These are phyloP conservation scores for Tigriopus californicus DNA, from an alignment of 2,888 invertebrate species.

Conservation along the genomic window DNA sequence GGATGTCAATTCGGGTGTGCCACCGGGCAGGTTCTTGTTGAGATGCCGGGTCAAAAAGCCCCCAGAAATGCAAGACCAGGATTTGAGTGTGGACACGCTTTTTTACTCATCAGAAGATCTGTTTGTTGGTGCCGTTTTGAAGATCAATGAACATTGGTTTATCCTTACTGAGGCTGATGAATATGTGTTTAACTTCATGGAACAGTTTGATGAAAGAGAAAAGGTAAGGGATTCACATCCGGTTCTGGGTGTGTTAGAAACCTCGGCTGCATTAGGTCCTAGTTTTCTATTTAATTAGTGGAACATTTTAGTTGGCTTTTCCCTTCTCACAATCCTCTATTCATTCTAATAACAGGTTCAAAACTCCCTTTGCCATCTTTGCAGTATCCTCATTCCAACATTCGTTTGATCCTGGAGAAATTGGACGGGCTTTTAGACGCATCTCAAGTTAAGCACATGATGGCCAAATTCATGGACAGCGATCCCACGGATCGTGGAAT, in stretches of 20 bases:
- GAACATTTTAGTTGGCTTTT: too few relatives aligned
- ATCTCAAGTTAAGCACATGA: constrained; percentile 52
- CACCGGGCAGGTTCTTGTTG: constrained; percentile 35
- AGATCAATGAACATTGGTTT: constrained; percentile 58
- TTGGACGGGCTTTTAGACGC: constrained; percentile 45
- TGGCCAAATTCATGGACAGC: constrained; percentile 38
- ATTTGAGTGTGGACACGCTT: constrained; percentile 47
- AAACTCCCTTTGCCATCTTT: not conserved
- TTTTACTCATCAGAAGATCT: constrained; percentile 59
- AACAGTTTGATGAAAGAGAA: constrained; percentile 26
- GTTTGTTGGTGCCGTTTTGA: constrained; percentile 59
- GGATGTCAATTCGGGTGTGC: constrained; percentile 45
- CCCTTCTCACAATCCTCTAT: too few relatives aligned
- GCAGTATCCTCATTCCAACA: constrained; percentile 51
- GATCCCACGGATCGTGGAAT: constrained; percentile 19
- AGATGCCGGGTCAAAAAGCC: constrained; percentile 41
- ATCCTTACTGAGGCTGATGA: constrained; percentile 61
- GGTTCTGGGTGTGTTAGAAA: too few relatives aligned
- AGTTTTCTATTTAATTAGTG: too few relatives aligned
- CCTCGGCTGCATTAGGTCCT: too few relatives aligned
- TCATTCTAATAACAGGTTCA: too few relatives aligned
- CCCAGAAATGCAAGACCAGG: constrained; percentile 45
- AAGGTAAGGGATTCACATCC: too few relatives aligned
- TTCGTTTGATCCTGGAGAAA: constrained; percentile 50
- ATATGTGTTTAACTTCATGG: constrained; percentile 71